phyloP scores from a whole-genome alignment of 2,797 vertebrate genomes.

The Poeciliopsis gracilis region DNA sequence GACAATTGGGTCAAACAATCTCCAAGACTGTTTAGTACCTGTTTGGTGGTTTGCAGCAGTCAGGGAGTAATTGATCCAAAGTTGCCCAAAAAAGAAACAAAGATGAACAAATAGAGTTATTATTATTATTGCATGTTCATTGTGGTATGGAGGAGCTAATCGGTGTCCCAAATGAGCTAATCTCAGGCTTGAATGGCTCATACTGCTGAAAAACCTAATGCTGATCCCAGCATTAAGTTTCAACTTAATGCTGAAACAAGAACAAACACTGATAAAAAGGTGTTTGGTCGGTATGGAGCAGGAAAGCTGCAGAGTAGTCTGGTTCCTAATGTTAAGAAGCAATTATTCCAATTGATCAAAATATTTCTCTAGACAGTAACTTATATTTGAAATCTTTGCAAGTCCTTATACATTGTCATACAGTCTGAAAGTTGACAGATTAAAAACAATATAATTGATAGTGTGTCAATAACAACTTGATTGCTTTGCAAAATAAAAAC shows the following conservation, averaged over 20 bases:
- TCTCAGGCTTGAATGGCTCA: neutral
- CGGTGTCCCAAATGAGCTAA: neutral
- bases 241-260: too few species aligned
- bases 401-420: neutral
- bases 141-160: neutral
- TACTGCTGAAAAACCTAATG: neutral
- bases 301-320: neutral
- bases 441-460: neutral
- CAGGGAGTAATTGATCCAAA: neutral
- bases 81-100: neutral
- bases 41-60: neutral
- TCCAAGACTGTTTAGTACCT: neutral
- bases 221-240: too few species aligned
- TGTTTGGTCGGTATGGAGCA: neutral
- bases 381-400: constrained; percentile 6
- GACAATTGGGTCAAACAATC: neutral
- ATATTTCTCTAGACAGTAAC: neutral
- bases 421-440: neutral
- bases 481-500: neutral
- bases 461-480: neutral
- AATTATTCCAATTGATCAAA: neutral
- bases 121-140: neutral
- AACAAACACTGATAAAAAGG: neutral
- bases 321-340: neutral
- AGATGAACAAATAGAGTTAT: neutral